Evolutionary conservation across 2,113 vertebrate species (phyloP), one percentile per base, ranked within the genome.

Genomic region (Nibea coibor): DNA sequence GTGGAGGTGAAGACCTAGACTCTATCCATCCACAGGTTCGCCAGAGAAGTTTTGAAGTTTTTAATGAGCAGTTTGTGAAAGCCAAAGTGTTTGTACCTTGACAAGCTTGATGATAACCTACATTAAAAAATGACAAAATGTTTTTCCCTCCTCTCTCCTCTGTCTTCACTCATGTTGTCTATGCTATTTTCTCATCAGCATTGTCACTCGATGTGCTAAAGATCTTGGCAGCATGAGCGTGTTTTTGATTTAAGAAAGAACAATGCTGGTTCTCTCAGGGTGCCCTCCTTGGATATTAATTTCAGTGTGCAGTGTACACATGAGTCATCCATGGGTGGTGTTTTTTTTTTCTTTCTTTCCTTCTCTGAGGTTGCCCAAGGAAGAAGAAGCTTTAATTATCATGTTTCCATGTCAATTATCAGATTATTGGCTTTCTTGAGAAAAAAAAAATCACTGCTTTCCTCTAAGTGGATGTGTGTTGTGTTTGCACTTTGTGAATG

Each of bases 251-350:
- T 76, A 69, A 56, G 15, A 74, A 58, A 53, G 48, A 91, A 78
- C 72, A 58, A 72, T 81, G 57, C 39, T 75, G 53, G 86, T 77
- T 81, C 48, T 75, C 63, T 63, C 17, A 75, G 78, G 84, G 62
- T 42, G 54, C 39, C 50, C 67, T 79, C 71, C 57, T 9, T 26
- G 75, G 80, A 76, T 88, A 74, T 81, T 80, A 12, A 80, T 86
- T 90, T 90, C 81, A 87, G 69, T 42, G 43, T 72, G 14, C 53
- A 65, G 53, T 20, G 50, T 54, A 73, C 67, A 73, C 28, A 90
- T 90, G 89, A 92, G 48, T 90, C 84, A 91, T 73, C 28, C 10
- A 28, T 75, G 73, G 76, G 72, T 74, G 85, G 68, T 79, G 81
- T 64, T 62, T 65, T 47, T 22, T 24, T 22, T 62, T 26, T 24